These are phyloP conservation scores for Ptilorrhoa leucosticta DNA, from an alignment of 2,113 vertebrate genomes.

Conservation along the genomic window DNA sequence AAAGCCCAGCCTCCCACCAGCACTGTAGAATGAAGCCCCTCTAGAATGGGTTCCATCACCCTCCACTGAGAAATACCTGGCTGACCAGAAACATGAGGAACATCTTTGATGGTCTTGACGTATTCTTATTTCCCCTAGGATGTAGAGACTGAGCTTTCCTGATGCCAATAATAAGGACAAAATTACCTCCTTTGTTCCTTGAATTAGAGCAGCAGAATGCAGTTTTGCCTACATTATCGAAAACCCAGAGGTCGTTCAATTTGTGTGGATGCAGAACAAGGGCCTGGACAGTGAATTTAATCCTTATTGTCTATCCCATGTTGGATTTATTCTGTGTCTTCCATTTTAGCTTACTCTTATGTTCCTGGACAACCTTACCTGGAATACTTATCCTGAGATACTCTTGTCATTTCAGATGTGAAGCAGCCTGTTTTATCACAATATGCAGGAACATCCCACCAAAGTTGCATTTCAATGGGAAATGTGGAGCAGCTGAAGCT, in stretches of 20 bases:
- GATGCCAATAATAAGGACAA: not conserved
- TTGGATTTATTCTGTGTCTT: not conserved
- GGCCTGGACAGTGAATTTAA: not conserved
- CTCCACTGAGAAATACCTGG: not conserved
- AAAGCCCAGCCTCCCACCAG: not conserved
- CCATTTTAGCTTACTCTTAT: not conserved
- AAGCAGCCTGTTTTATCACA: not conserved
- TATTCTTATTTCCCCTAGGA: not conserved
- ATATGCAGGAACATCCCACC: not conserved
- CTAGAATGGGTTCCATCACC: fast-evolving
- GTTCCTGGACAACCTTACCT: not conserved
- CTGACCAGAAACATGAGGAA: not conserved
- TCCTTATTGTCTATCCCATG: not conserved
- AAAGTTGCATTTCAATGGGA: not conserved
- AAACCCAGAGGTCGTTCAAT: not conserved
- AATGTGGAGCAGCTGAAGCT: not conserved
- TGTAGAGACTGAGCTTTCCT: not conserved
- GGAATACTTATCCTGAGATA: not conserved
- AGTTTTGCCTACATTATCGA: not conserved
- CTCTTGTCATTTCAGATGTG: slow-evolving; percentile 7
- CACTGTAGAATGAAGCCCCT: not conserved
- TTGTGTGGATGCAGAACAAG: not conserved
- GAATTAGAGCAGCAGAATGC: not conserved
- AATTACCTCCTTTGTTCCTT: not conserved
- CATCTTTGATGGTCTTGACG: not conserved